Base-by-base conservation (phyloP, 92 coral and sea anemone genomes). In the Porites rus region DNA sequence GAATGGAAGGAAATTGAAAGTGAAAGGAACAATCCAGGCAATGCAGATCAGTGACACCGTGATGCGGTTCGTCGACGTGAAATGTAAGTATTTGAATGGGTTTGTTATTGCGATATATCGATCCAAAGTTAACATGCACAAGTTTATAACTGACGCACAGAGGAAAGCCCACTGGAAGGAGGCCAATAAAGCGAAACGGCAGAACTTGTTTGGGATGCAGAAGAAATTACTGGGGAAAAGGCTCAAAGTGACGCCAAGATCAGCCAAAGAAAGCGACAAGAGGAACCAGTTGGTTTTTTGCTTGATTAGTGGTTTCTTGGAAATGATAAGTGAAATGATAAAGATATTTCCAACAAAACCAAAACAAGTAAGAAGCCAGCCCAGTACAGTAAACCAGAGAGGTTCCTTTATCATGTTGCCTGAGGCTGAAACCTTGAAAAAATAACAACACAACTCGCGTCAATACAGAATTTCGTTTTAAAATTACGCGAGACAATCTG, bases 21-120 rank as follows among this genome's bases (percentile, higher is more conserved):
- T 52, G 21, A 64, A 79, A 10, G 83, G 83, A 8, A 79, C 22
- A 46, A 79, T 50, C 83, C 83, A 79, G 16, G 83, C 72, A 38
- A 17, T 43, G 21, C 25, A 3, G 38, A 51, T 66, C 20, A 79
- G 46, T 38, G 46, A 11, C 1, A 43, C 83, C 12, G 65, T 7
- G 21, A 24, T 50, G 12, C 74, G 61, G 12, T 14, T 79, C 20
- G 7, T 83, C 6, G 74, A 46, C 73, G 63, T 73, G 60, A 83
- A 12, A 51, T 14, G 17, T 18, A 1, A 24, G 65, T 83, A 83
- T 0, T 2, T 28, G 13, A 83, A 21, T 7, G 87, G 87, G 18
- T 74, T 83, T 14, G 63, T 72, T 21, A 83, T 83, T 3, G 87
- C 87, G 10, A 83, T 17, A 17, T 83, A 83, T 43, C 87, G 87